Evolutionary conservation across 2,888 invertebrate species (phyloP).

Genomic region (Athalia rosae): DNA sequence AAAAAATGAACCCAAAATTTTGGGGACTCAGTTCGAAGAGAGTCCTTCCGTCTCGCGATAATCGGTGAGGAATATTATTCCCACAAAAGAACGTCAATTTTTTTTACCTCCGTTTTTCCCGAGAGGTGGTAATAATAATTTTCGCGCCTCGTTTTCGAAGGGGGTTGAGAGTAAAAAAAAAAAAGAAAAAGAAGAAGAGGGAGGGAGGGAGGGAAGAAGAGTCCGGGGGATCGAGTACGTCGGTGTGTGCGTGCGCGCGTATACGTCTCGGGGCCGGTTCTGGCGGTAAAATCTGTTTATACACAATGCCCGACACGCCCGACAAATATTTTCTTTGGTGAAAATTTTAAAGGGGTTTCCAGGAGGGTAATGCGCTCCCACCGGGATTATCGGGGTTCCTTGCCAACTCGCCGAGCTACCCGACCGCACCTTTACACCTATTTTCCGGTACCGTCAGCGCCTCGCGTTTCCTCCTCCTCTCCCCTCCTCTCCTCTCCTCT

Average conservation of each 20-base stretch:
- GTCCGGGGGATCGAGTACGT: neutral
- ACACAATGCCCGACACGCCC: slow-evolving; percentile 69
- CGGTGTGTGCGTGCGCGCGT: neutral
- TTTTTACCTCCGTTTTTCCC: too few relatives aligned
- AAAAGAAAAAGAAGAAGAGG: too few relatives aligned
- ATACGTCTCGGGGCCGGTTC: neutral
- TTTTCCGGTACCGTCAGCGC: slow-evolving; percentile 5
- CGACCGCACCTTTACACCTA: slow-evolving; percentile 38
- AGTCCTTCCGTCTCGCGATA: too few relatives aligned
- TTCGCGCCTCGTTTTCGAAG: neutral
- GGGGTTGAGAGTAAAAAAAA: too few relatives aligned
- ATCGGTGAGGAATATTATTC: too few relatives aligned
- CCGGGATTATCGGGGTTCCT: slow-evolving; percentile 64
- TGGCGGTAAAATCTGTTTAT: slow-evolving; percentile 67
- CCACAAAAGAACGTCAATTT: too few relatives aligned
- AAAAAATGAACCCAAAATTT: too few relatives aligned
- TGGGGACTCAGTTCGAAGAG: too few relatives aligned
- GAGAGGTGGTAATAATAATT: too few relatives aligned
- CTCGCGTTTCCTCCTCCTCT: neutral
- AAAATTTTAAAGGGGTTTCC: slow-evolving; percentile 58
- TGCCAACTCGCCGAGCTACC: slow-evolving; percentile 35
- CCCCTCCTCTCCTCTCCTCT: too few relatives aligned
- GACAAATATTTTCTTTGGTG: slow-evolving; percentile 70
- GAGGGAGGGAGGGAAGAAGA: too few relatives aligned
- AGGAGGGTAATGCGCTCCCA: slow-evolving; percentile 63